phyloP scores from a whole-genome alignment of 37 sponge, comb jelly and placozoan genomes.

The Trichoplax adhaerens region DNA sequence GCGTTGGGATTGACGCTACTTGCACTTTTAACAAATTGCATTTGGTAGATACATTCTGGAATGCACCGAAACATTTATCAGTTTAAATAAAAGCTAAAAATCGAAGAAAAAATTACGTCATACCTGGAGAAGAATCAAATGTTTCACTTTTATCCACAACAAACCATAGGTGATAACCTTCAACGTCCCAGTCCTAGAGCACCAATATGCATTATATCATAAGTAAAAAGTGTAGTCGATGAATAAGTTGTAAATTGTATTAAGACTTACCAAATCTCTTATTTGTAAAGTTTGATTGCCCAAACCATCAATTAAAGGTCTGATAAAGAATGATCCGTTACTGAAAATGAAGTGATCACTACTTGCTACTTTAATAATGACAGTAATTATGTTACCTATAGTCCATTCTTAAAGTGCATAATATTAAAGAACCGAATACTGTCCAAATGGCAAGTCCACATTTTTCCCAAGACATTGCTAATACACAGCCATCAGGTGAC shows the following conservation, averaged over 20 bases:
- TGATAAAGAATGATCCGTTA: no score
- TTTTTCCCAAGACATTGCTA: slow-evolving; percentile 59
- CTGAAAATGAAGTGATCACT: no score
- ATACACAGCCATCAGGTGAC: slow-evolving; percentile 25
- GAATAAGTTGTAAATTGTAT: slow-evolving; percentile 21
- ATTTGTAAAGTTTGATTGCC: background rate
- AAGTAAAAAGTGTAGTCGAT: background rate
- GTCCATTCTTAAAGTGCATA: slow-evolving; percentile 49
- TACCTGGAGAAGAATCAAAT: no score
- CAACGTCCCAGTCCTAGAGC: slow-evolving; percentile 46
- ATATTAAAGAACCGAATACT: slow-evolving; percentile 64
- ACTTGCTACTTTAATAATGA: background rate
- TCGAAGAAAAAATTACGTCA: no score
- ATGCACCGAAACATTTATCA: background rate
- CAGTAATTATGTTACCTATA: slow-evolving; percentile 24
- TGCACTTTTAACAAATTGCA: slow-evolving; percentile 48
- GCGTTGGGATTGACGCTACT: slow-evolving; percentile 47
- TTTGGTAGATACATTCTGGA: background rate
- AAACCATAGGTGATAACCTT: slow-evolving; percentile 47
- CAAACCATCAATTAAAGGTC: background rate
- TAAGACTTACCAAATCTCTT: background rate
- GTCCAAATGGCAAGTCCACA: slow-evolving; percentile 58
- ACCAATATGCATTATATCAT: background rate
- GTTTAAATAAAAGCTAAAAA: slow-evolving; percentile 6
- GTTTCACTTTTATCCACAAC: no score